A percentile compares a stretch with the other conserved stretches of the same genome.
Evolutionary conservation across 2,113 vertebrate species (phyloP).

Genomic region (Mobula birostris): DNA sequence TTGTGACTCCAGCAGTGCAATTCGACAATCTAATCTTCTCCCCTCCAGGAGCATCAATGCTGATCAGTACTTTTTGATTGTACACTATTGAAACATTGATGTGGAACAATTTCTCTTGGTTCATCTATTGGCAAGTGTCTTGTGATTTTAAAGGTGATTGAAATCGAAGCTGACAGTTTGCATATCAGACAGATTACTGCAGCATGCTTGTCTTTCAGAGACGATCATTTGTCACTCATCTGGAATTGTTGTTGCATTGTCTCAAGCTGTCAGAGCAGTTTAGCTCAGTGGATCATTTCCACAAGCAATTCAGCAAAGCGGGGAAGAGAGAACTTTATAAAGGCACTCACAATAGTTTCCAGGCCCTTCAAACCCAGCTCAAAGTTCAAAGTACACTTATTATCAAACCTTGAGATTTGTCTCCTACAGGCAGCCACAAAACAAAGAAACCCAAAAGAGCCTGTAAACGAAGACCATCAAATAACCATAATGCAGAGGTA

Average conservation of each 20-base stretch:
- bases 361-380: neutral
- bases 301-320: too few relatives aligned
- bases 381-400: too few relatives aligned
- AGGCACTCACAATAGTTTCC: neutral
- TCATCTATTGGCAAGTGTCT: neutral
- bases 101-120: conserved; percentile 16
- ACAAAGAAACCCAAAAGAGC: too few relatives aligned
- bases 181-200: neutral
- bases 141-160: conserved; percentile 20
- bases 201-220: neutral
- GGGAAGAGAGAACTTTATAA: neutral
- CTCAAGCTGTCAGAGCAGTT: neutral
- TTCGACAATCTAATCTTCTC: neutral
- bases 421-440: too few relatives aligned
- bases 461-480: too few relatives aligned
- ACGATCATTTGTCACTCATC: neutral
- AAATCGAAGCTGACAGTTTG: neutral
- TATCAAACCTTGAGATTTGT: too few relatives aligned
- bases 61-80: conserved; percentile 16
- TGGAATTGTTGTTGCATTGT: neutral
- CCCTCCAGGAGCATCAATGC: neutral
- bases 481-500: too few relatives aligned
- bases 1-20: neutral
- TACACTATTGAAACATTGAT: neutral
- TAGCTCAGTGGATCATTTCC: neutral